phyloP scores from a whole-genome alignment of 1,140 invertebrate genomes.

The Lepidurus packardi region DNA sequence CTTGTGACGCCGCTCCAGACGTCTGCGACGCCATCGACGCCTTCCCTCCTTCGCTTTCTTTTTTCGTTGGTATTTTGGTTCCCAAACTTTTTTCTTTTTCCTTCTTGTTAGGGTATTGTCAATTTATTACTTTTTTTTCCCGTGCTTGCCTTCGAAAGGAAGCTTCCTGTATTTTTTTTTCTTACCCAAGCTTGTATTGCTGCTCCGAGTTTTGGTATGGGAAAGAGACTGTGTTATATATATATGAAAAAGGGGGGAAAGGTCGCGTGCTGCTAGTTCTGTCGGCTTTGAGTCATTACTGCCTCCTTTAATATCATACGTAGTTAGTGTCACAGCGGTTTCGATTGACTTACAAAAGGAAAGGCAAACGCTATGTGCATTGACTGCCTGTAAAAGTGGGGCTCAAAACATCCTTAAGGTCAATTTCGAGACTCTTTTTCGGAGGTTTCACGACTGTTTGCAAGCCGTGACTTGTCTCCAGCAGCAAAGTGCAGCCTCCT shows the following conservation, averaged over 20 bases:
- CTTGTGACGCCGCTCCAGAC: slow-evolving; percentile 29
- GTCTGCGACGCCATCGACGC: slow-evolving; percentile 34
- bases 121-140: background rate
- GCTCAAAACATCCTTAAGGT: slow-evolving; percentile 41
- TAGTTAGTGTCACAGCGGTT: slow-evolving; percentile 23
- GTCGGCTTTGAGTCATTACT: slow-evolving; percentile 3
- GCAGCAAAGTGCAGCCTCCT: background rate
- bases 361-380: background rate
- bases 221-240: background rate
- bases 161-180: background rate
- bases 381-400: slow-evolving; percentile 34
- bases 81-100: background rate
- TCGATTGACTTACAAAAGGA: slow-evolving; percentile 1
- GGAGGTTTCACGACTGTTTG: slow-evolving; percentile 26
- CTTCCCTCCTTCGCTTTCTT: slow-evolving; percentile 39
- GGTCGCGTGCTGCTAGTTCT: background rate
- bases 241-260: background rate
- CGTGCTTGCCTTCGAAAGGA: background rate
- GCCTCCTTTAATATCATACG: slow-evolving; percentile 18
- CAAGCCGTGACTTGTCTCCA: slow-evolving; percentile 29
- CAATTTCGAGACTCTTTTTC: slow-evolving; percentile 37
- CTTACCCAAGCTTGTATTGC: background rate
- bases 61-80: slow-evolving; percentile 35
- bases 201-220: background rate
- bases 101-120: background rate